phyloP scores from a whole-genome alignment of 2,797 vertebrate species.

The Peromyscus aztecus region DNA sequence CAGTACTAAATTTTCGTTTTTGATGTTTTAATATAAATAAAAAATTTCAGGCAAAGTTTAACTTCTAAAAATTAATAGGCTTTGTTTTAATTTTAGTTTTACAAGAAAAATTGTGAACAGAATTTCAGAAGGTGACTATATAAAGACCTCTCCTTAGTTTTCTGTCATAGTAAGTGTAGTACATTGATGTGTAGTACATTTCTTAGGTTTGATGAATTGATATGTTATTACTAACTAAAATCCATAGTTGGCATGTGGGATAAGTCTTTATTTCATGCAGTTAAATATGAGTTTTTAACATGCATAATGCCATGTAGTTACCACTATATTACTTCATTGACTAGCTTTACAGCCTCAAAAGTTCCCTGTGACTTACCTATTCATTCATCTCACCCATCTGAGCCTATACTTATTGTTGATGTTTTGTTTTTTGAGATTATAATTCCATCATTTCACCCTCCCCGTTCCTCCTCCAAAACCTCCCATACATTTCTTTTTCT shows the following conservation, averaged over 20 bases:
- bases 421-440: background rate
- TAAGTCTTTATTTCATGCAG: background rate
- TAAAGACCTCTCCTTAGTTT: background rate
- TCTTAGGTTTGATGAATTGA: background rate
- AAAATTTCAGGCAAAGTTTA: background rate
- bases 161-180: background rate
- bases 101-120: background rate
- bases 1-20: slow-evolving; percentile 1
- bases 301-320: background rate
- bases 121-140: background rate
- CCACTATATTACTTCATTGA: background rate
- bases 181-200: background rate
- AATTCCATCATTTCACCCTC: background rate
- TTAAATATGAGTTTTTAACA: slow-evolving; percentile 14
- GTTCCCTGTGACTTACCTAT: background rate
- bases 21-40: slow-evolving; percentile 9
- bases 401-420: background rate
- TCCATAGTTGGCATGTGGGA: background rate
- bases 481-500: background rate
- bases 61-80: background rate
- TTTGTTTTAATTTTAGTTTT: slow-evolving; percentile 43
- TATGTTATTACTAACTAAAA: background rate
- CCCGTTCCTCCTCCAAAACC: background rate
- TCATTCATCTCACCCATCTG: background rate
- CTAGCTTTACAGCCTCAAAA: background rate